These are phyloP conservation scores for Eretmochelys imbricata DNA, from an alignment of 2,113 vertebrate species.

Conservation along the genomic window DNA sequence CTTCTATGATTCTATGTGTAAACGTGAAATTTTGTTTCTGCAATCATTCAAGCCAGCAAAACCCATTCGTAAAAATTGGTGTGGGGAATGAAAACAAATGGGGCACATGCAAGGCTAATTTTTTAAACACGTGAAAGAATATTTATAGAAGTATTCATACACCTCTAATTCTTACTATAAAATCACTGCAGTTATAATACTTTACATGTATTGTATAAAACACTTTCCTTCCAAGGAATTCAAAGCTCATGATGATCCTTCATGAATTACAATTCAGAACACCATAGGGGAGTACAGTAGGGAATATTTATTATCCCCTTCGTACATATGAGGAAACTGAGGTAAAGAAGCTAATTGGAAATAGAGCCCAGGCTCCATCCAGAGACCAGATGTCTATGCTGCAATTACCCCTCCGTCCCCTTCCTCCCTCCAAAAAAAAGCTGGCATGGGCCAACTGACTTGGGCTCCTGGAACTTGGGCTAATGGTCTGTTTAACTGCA, in stretches of 20 bases:
- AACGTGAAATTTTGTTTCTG: constrained; percentile 5
- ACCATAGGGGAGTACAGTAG: background rate
- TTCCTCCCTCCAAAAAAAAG: background rate
- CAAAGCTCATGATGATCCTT: background rate
- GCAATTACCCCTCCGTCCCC: background rate
- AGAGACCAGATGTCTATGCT: background rate
- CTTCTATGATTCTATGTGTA: background rate
- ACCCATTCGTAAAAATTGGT: background rate
- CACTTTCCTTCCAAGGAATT: background rate
- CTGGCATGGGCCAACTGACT: background rate
- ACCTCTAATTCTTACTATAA: background rate
- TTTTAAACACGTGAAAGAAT: background rate
- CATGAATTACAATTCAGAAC: background rate
- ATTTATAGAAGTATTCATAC: background rate
- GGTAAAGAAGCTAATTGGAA: background rate
- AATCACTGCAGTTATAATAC: background rate
- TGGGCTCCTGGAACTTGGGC: background rate
- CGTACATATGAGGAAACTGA: background rate
- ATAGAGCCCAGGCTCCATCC: too few relatives aligned
- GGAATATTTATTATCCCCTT: fast-evolving
- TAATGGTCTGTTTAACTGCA: background rate
- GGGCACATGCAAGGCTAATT: background rate
- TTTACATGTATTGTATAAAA: fast-evolving
- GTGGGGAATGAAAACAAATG: background rate
- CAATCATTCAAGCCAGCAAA: background rate